Evolutionary conservation across 1,140 invertebrate species (phyloP).

Genomic region (Wasmannia auropunctata): DNA sequence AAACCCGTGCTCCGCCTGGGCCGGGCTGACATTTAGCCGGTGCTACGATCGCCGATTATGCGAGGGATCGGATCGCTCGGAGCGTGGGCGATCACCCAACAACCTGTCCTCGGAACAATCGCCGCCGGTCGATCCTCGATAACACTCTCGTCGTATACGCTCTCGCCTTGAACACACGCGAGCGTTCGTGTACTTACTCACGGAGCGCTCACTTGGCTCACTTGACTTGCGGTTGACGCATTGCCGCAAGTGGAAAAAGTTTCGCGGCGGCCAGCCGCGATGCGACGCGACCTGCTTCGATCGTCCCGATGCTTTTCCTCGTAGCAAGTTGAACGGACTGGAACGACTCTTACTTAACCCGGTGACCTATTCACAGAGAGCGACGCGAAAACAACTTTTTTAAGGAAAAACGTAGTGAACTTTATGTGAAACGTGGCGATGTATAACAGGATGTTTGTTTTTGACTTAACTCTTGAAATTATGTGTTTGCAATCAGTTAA

Average conservation of each 20-base stretch:
- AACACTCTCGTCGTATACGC: conserved; percentile 53
- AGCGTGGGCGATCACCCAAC: conserved; percentile 72
- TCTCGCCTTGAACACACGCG: conserved; percentile 57
- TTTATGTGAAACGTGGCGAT: not conserved
- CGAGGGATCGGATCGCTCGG: conserved; percentile 56
- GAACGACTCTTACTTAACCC: conserved; percentile 9
- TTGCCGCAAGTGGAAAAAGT: conserved; percentile 59
- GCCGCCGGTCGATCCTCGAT: conserved; percentile 72
- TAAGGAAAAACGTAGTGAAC: not conserved
- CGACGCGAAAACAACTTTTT: conserved; percentile 36
- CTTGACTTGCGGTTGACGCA: conserved; percentile 64
- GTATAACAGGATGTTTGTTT: not conserved
- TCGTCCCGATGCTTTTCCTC: conserved; percentile 27
- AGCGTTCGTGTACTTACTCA: not conserved
- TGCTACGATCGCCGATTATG: conserved; percentile 57
- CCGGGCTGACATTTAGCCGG: conserved; percentile 69
- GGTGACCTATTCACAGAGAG: conserved; percentile 17
- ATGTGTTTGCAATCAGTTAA: not conserved
- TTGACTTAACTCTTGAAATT: not conserved
- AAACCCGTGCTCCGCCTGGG: conserved; percentile 21
- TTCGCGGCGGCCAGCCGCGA: not conserved
- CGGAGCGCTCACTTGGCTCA: conserved; percentile 18
- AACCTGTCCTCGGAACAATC: conserved; percentile 74
- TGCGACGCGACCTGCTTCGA: conserved; percentile 34
- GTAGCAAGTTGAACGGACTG: conserved; percentile 1